These are phyloP conservation scores for Ptilorrhoa leucosticta DNA, from an alignment of 2,113 vertebrate genomes.

Conservation along the genomic window DNA sequence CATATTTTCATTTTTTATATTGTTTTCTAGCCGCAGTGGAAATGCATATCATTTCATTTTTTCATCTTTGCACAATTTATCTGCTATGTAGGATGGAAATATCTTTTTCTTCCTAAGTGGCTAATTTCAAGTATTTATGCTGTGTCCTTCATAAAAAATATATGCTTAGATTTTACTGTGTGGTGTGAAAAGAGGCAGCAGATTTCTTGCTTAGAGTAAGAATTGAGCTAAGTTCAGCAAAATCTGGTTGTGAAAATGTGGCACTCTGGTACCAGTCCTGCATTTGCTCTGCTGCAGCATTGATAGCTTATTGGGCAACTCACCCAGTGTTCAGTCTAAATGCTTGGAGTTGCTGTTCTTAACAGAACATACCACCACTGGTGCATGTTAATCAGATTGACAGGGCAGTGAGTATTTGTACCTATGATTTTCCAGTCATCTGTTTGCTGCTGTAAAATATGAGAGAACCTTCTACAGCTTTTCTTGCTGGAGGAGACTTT, in stretches of 20 bases:
- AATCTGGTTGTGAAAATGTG: neutral
- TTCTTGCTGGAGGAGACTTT: neutral
- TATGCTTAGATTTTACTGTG: neutral
- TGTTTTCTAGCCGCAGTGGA: neutral
- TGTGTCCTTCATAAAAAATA: neutral
- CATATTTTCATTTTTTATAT: neutral
- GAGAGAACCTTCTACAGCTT: neutral
- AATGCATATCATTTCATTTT: neutral
- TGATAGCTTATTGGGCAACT: neutral
- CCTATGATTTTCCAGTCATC: neutral
- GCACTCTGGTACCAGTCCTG: neutral
- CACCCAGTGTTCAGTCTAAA: neutral
- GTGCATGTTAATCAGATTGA: neutral
- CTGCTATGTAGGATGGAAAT: neutral
- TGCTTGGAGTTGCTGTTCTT: neutral
- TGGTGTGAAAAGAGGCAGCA: neutral
- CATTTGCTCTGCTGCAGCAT: neutral
- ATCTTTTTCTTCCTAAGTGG: neutral
- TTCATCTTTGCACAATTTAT: neutral
- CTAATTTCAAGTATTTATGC: neutral
- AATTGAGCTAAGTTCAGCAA: neutral
- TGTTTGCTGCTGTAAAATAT: neutral
- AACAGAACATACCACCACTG: neutral
- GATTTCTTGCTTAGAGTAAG: neutral
- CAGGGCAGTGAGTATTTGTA: neutral